These are phyloP conservation scores for Cherax quadricarinatus DNA, from an alignment of 1,140 invertebrate species.

Conservation along the genomic window DNA sequence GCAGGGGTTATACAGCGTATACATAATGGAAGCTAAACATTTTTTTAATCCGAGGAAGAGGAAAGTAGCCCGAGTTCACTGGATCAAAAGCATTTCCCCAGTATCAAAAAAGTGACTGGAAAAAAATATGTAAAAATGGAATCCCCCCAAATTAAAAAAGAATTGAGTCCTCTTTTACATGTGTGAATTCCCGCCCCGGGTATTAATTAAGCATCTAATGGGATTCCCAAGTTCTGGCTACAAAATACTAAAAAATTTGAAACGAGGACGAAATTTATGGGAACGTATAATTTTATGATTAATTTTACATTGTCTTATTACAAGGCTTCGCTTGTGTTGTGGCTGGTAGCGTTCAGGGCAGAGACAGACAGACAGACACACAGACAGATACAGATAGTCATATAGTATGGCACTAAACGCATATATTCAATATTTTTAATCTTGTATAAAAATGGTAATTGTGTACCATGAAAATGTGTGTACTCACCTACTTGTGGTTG, in stretches of 20 bases:
- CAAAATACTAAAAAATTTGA: neutral
- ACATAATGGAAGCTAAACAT: too few relatives aligned
- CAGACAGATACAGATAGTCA: neutral
- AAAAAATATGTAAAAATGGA: too few relatives aligned
- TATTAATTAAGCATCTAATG: neutral
- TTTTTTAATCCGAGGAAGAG: too few relatives aligned
- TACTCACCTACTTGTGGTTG: too few relatives aligned
- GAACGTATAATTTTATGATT: neutral
- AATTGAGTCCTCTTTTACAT: neutral
- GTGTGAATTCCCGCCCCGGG: neutral
- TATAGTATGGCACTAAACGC: too few relatives aligned
- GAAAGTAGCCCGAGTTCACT: too few relatives aligned
- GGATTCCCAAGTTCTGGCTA: neutral
- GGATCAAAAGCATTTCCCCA: too few relatives aligned
- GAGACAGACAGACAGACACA: neutral
- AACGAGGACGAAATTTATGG: neutral
- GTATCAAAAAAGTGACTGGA: too few relatives aligned
- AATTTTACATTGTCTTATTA: neutral
- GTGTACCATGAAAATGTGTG: too few relatives aligned
- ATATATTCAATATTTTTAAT: too few relatives aligned
- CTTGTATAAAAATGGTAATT: too few relatives aligned
- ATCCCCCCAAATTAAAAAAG: neutral
- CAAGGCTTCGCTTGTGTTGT: neutral
- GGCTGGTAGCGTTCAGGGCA: neutral
- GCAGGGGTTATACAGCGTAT: too few relatives aligned